A percentile compares a stretch with the other conserved stretches of the same genome.
These are phyloP conservation scores for Tachystola acroxantha DNA, from an alignment of 2,888 invertebrate genomes.

Conservation along the genomic window DNA sequence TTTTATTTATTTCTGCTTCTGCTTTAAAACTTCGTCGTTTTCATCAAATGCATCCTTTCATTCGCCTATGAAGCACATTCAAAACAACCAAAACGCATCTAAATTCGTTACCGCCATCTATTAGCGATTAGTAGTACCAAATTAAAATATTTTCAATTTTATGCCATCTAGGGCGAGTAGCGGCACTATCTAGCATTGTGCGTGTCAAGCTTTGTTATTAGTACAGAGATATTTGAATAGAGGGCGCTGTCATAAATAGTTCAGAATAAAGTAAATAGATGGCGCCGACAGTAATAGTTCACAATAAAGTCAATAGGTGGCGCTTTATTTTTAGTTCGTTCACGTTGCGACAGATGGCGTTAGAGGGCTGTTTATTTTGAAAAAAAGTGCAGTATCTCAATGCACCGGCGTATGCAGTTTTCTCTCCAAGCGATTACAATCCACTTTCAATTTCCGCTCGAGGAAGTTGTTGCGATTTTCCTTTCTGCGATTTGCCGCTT, in stretches of 20 bases:
- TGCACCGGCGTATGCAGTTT: conserved; percentile 47
- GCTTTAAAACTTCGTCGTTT: no score
- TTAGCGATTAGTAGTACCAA: not conserved
- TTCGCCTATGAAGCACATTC: no score
- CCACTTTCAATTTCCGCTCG: conserved; percentile 74
- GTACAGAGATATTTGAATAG: conserved; percentile 13
- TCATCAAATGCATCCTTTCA: no score
- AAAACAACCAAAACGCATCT: no score
- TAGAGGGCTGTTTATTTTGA: no score
- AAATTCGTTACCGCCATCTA: not conserved
- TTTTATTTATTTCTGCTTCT: conserved; percentile 20
- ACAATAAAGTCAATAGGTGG: no score
- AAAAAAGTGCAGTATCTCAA: conserved; percentile 11
- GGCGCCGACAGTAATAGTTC: no score
- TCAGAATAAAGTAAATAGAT: not conserved
- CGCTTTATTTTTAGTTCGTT: no score
- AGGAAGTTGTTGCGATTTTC: conserved; percentile 69
- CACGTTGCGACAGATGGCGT: no score
- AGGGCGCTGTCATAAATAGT: conserved; percentile 27
- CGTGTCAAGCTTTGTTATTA: not conserved
- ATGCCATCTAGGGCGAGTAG: conserved; percentile 33
- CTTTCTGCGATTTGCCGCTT: conserved; percentile 62
- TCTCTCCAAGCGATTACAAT: conserved; percentile 56
- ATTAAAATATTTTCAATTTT: no score
- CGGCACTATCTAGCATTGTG: conserved; percentile 15